Evolutionary conservation across 1,140 invertebrate genomes (phyloP), one percentile per base, ranked within the genome.

Genomic region (Sycophila sp.): DNA sequence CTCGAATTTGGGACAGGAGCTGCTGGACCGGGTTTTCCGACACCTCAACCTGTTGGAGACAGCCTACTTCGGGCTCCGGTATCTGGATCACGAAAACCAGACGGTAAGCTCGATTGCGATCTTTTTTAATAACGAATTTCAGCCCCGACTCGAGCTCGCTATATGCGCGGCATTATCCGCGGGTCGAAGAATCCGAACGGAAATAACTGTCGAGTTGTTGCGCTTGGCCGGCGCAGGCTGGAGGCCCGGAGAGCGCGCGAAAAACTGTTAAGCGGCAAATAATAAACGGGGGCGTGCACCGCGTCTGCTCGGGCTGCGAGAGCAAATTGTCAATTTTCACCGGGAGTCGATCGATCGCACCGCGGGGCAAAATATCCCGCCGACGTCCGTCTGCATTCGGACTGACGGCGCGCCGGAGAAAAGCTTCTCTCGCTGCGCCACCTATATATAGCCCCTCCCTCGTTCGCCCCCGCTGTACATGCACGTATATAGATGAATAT

Each of bases 21-120:
- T 98, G 53, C 81, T 97, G 78, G 94, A 97, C 82, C 91, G 93
- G 71, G 94, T 96, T 34, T 96, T 95, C 84, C 90, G 92, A 74
- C 94, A 96, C 82, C 88, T 98, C 67, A 96, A 96, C 87, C 89
- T 98, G 42, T 85, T 97, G 74, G 96, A 98, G 86, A 97, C 95
- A 24, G 93, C 94, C 66, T 97, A 97, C 83, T 98, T 98, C 84
- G 96, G 96, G 42, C 89, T 98, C 6, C 91, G 95, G 47, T 98
- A 94, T 81, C 87, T 97, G 34, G 94, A 97, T 81, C 89, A 92
- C 74, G 91, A 93, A 72, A 95, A 94, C 80, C 94, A 96, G 88
- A 94, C 94, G 85, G 94, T 96, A 89, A 92, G 88, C 1, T 26
- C n/a, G 19, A 64, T 32, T 6, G 11, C 5, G 0, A 17, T n/a